Evolutionary conservation across 2,888 invertebrate species (phyloP).

Genomic region (Pristionchus fissidentatus): DNA sequence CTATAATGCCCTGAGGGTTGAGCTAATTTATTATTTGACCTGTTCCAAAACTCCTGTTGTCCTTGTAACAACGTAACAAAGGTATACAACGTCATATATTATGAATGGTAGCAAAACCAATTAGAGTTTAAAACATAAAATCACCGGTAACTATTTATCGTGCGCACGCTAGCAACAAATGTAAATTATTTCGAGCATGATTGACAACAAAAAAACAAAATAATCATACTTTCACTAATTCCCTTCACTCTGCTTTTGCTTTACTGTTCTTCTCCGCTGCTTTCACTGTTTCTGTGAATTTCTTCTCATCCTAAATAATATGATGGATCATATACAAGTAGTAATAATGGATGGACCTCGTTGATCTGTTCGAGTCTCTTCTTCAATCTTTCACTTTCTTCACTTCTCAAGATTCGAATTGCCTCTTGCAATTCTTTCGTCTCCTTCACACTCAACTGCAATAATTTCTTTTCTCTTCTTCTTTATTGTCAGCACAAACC

Average conservation of each 20-base stretch:
- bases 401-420: constrained; percentile 57
- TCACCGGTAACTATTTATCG: background rate
- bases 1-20: too few relatives aligned
- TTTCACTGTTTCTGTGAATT: constrained; percentile 50
- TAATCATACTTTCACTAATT: background rate
- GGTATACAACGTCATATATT: too few relatives aligned
- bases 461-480: background rate
- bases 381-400: constrained; percentile 62
- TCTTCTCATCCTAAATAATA: constrained; percentile 36
- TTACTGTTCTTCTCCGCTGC: constrained; percentile 48
- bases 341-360: constrained; percentile 50
- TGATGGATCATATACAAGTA: background rate
- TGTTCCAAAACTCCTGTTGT: too few relatives aligned
- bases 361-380: constrained; percentile 61
- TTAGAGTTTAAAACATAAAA: background rate
- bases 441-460: constrained; percentile 60
- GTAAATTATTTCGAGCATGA: background rate
- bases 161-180: background rate
- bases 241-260: constrained; percentile 14
- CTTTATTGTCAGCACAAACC: background rate
- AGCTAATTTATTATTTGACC: too few relatives aligned
- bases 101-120: background rate
- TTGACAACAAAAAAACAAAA: background rate
- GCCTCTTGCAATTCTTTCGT: constrained; percentile 60
- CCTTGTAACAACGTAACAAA: too few relatives aligned